Evolutionary conservation across 2,797 vertebrate species (phyloP).

Genomic region (Pangasius krempfi): DNA sequence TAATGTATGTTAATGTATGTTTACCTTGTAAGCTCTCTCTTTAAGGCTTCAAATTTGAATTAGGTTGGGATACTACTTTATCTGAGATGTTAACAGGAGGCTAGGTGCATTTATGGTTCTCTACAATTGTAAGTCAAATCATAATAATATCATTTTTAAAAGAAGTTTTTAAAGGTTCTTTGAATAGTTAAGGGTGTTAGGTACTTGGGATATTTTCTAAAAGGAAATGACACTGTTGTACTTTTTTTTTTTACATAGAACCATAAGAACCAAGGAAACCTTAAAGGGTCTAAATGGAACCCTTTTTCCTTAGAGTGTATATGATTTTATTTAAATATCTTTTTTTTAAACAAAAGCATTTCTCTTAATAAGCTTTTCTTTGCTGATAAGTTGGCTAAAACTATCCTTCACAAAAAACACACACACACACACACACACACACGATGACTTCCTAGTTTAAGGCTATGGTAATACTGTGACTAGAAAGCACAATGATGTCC

Average conservation of each 20-base stretch:
- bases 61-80: background rate
- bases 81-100: background rate
- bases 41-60: background rate
- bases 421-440: background rate
- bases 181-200: background rate
- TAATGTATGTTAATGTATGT: background rate
- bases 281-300: background rate
- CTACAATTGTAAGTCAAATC: background rate
- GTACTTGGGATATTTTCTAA: background rate
- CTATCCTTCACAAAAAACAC: background rate
- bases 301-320: no score
- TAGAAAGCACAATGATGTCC: background rate
- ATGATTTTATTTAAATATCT: no score
- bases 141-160: background rate
- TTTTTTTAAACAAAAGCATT: background rate
- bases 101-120: background rate
- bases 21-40: background rate
- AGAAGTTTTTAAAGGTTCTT: background rate
- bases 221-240: background rate
- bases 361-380: background rate
- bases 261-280: background rate
- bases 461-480: background rate
- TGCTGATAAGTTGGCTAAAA: background rate
- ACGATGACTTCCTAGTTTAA: background rate
- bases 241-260: background rate